Conservation (phyloP, 2,113 vertebrate species). For the Colaptes auratus region DNA sequence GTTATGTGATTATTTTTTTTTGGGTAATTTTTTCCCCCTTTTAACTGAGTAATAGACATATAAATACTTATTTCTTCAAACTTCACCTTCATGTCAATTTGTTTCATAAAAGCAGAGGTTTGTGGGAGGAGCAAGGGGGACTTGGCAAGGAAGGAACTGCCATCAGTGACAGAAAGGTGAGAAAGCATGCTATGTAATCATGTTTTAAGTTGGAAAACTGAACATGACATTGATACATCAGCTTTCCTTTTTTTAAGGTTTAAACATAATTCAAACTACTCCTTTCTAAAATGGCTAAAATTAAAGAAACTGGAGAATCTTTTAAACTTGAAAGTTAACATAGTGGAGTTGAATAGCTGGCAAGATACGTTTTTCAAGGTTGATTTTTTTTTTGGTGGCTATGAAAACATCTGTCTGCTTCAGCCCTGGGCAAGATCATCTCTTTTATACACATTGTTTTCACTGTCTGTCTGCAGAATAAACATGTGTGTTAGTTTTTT, state of each 20-base stretch:
- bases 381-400: neutral
- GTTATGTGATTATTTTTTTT: neutral
- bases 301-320: neutral
- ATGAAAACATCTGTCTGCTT: neutral
- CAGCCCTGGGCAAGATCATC: neutral
- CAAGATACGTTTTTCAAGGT: neutral
- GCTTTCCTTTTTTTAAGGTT: neutral
- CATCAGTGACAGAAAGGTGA: slow-evolving; percentile 5
- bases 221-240: neutral
- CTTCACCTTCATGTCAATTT: neutral
- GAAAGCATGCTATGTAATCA: neutral
- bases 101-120: neutral
- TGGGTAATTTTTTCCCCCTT: neutral
- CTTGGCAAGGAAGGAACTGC: neutral
- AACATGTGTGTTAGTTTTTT: neutral
- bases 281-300: neutral
- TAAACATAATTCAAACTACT: neutral
- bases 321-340: neutral
- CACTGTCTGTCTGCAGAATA: neutral
- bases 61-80: neutral
- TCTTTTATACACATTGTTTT: neutral
- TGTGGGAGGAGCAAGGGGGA: neutral
- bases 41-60: neutral
- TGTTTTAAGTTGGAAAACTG: neutral
- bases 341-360: neutral